phyloP scores from a whole-genome alignment of 2,888 invertebrate genomes.

The Rapana venosa region DNA sequence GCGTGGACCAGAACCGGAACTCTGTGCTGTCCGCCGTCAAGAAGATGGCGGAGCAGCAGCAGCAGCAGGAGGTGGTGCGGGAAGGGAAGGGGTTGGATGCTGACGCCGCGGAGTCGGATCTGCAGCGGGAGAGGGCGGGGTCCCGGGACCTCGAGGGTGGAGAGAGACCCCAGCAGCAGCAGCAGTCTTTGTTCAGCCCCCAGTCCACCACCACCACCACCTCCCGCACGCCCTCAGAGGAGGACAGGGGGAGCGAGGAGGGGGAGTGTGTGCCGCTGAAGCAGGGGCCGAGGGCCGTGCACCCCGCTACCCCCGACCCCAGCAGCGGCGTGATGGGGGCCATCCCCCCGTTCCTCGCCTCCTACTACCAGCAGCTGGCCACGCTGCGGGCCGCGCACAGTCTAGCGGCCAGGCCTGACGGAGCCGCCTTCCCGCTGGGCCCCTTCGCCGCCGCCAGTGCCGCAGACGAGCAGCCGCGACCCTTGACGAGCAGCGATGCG shows the following conservation, averaged over 20 bases:
- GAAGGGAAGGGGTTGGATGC: not conserved
- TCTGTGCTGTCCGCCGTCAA: slow-evolving; percentile 52
- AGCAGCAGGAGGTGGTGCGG: slow-evolving; percentile 23
- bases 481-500: not conserved
- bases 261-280: not conserved
- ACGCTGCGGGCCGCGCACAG: not conserved
- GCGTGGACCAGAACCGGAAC: slow-evolving; percentile 50
- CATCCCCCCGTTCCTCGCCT: not conserved
- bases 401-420: not conserved
- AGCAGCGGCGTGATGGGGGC: not conserved
- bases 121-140: not conserved
- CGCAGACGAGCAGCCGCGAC: not conserved
- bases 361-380: not conserved
- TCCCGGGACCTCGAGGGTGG: slow-evolving; percentile 36
- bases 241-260: slow-evolving; percentile 23
- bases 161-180: not conserved
- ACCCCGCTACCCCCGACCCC: not conserved
- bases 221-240: slow-evolving; percentile 43
- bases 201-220: slow-evolving; percentile 31
- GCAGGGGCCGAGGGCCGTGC: not conserved
- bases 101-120: not conserved
- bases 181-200: slow-evolving; percentile 40
- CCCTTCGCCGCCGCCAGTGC: not conserved
- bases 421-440: not conserved
- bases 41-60: slow-evolving; percentile 58